phyloP scores from a whole-genome alignment of 2,113 vertebrate species.

The Hepsetus odoe region DNA sequence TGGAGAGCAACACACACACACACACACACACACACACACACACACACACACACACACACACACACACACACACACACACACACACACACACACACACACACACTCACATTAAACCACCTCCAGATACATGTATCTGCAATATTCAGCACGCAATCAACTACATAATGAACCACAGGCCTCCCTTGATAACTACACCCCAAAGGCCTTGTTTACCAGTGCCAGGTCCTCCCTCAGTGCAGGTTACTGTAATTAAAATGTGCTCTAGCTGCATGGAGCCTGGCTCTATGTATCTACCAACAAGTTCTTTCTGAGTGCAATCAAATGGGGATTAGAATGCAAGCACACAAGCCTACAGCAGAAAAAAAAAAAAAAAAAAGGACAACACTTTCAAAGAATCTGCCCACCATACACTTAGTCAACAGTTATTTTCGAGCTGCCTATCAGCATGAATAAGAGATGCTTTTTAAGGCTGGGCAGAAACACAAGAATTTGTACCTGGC shows the following conservation, averaged over 20 bases:
- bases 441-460: constrained; percentile 35
- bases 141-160: constrained; percentile 40
- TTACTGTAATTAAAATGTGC: constrained; percentile 61
- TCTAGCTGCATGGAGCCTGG: constrained; percentile 48
- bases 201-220: constrained; percentile 45
- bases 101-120: constrained; percentile 18
- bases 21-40: constrained; percentile 10
- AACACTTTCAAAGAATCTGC: constrained; percentile 24
- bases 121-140: constrained; percentile 27
- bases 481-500: not conserved
- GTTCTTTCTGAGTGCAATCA: constrained; percentile 58
- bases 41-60: constrained; percentile 22
- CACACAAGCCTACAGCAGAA: constrained; percentile 7
- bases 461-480: constrained; percentile 13
- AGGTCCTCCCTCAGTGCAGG: constrained; percentile 23
- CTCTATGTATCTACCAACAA: constrained; percentile 33
- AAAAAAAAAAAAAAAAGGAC: constrained; percentile 17
- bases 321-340: constrained; percentile 58
- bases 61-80: constrained; percentile 40
- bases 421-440: constrained; percentile 34
- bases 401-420: constrained; percentile 31
- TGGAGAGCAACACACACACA: constrained; percentile 63
- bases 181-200: constrained; percentile 30
- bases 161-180: constrained; percentile 32
- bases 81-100: constrained; percentile 10